Conservation (phyloP, 2,797 vertebrate genomes). For the Acipenser oxyrinchus region DNA sequence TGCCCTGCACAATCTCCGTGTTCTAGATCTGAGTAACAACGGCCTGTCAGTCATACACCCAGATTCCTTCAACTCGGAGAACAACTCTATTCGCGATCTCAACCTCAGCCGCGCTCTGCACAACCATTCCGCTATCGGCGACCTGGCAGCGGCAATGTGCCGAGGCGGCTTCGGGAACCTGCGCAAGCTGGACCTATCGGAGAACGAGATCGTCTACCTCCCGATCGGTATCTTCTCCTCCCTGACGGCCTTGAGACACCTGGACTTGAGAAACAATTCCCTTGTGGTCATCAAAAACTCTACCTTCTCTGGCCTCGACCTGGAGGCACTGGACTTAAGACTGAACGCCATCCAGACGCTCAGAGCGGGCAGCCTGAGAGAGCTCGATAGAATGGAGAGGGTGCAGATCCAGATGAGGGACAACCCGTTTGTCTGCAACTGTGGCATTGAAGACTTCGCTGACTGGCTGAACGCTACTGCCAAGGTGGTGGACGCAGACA, state of each 20-base stretch:
- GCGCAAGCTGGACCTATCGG: conserved; percentile 56
- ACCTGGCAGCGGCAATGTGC: conserved; percentile 56
- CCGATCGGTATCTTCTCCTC: conserved; percentile 55
- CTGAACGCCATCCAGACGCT: conserved; percentile 49
- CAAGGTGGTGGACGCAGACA: conserved; percentile 42
- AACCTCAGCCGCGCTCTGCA: conserved; percentile 58
- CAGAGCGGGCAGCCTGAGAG: conserved; percentile 34
- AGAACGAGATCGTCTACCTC: conserved; percentile 54
- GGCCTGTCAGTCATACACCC: conserved; percentile 58
- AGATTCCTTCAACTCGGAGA: conserved; percentile 51
- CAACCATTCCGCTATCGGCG: conserved; percentile 50
- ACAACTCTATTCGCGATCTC: conserved; percentile 61
- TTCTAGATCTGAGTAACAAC: conserved; percentile 63
- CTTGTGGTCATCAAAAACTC: conserved; percentile 48
- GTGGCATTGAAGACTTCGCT: conserved; percentile 46
- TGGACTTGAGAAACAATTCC: conserved; percentile 53
- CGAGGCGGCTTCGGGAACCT: conserved; percentile 56
- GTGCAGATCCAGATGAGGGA: conserved; percentile 40
- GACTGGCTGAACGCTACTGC: conserved; percentile 55
- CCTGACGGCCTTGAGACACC: conserved; percentile 47
- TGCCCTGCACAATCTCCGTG: conserved; percentile 47
- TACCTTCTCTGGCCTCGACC: conserved; percentile 53
- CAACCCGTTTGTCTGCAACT: conserved; percentile 62
- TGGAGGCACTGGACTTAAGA: conserved; percentile 54
- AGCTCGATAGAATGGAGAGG: conserved; percentile 39